Base-by-base conservation (phyloP, 2,797 vertebrate species). In the Jordanella pulchra region DNA sequence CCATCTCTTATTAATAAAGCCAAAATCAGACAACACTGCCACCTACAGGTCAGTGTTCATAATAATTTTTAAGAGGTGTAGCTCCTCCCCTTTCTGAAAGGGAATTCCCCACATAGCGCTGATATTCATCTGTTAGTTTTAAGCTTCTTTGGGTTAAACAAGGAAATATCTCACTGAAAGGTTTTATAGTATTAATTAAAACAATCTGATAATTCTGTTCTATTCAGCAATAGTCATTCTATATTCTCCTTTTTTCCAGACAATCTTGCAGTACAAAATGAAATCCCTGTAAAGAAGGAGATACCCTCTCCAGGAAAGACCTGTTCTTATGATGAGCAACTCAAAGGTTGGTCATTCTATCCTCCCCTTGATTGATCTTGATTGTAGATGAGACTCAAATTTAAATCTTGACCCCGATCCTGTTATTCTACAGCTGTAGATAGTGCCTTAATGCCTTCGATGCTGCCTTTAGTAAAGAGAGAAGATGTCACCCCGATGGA, bases 401-500 rank as follows among this genome's bases (percentile, higher is more conserved):
- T 4, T 32, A 35, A 44, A 12, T 10, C 77, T 51, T 78, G 18
- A 39, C 55, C 1, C 3, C 32, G 76, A 15, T n/a, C 51, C 48
- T 77, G 28, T 66, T 71, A 42, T 74, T 77, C n/a, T 80, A n/a
- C 89, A 96, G 95, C 91, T 89, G 95, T 94, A 78, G 97, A 98
- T 89, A 92, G 91, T 93, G 89, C 95, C 77, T 93, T 97, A 93
- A 95, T 97, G 83, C 94, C 96, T 85, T 94, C 96, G 0, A 92
- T 96, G 80, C 93, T 97, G 89, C 95, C 97, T 87, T 94, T 95
- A 89, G 95, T 99, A 81, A 99, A 99, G 91, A 97, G 93, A 76
- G 97, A 99, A 92, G 97, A 97, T 63, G 93, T 96, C 84, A 97
- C 96, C 88, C 97, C 97, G 27, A 99, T 99, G 98, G 97, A 99